Evolutionary conservation across 1,140 invertebrate species (phyloP), one percentile per base, ranked within the genome.

Genomic region (Maconellicoccus hirsutus): DNA sequence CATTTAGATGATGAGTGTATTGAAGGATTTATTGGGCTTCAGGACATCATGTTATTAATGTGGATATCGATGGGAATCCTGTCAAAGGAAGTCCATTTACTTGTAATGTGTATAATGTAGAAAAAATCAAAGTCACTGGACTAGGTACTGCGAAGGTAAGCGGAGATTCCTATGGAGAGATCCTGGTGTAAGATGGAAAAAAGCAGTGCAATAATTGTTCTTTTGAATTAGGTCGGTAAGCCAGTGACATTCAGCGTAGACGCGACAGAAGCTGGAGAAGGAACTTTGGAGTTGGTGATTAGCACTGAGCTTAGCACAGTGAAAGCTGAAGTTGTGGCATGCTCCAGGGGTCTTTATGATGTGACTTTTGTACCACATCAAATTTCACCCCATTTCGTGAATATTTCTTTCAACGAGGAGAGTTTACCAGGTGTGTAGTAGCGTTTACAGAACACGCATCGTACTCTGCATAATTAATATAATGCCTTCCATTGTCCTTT

Each of bases 361-460:
- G 95, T 99, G 0, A 95, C 93, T 0, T 99, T 98, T 80, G 87
- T 96, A 21, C 96, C 96, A 0, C 88, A 92, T 78, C 91, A 94
- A 63, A 84, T 88, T 10, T 89, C 91, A 71, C 85, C 92, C 4
- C 96, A 99, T 81, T 94, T 89, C 77, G 92, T 98, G 2, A 96
- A 94, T 76, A 96, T 98, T 71, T 94, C 91, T 8, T 98, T 98
- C 80, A 98, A 98, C 77, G 94, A 96, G 73, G 91, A 96, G 76
- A 85, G 90, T 71, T 91, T 97, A 10, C 90, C 91, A 74, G 84
- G 87, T 87, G 73, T n/a, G n/a, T n/a, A n/a, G n/a, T n/a, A n/a
- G n/a, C n/a, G n/a, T n/a, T n/a, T n/a, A n/a, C n/a, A n/a, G n/a
- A n/a, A n/a, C n/a, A n/a, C n/a, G n/a, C n/a, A n/a, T n/a, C n/a